Base-by-base conservation (phyloP, 2,888 invertebrate species). In the Leucoptera coffeella region DNA sequence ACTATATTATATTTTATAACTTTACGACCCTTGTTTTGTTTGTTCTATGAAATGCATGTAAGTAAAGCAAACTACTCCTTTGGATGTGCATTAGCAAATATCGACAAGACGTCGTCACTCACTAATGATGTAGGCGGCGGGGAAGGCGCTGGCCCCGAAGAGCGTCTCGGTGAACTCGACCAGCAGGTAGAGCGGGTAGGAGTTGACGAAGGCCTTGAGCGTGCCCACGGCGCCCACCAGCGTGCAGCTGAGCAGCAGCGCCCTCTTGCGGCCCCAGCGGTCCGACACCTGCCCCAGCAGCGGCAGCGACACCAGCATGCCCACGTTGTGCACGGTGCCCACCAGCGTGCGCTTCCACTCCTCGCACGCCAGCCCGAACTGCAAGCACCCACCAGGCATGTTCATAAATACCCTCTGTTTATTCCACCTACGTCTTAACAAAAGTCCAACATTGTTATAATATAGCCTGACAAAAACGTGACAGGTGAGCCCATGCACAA, bases 341-440 rank as follows among this genome's bases (percentile, higher is more conserved):
- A 85, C 80, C 41, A 86, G 48, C 0, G 85, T 77, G 29, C 86
- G 59, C 56, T 82, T 83, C 85, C 85, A 86, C 72, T 65, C 72
- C 31, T 78, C 74, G 19, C 72, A 72, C 6, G 65, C 64, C 35
- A 72, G 41, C 35, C 57, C 49, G 38, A 69, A 64, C 72, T 72
- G 54, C 0, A 51, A 52, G 13, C 17, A 17, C 9, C 6, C 17
- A 17, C n/a, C n/a, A n/a, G n/a, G n/a, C n/a, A n/a, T n/a, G n/a
- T n/a, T n/a, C n/a, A n/a, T n/a, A n/a, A n/a, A n/a, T n/a, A n/a
- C n/a, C n/a, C n/a, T n/a, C n/a, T n/a, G n/a, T n/a, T n/a, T n/a
- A n/a, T n/a, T n/a, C n/a, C n/a, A n/a, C n/a, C n/a, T n/a, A n/a
- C n/a, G n/a, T n/a, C n/a, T n/a, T n/a, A n/a, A n/a, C n/a, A n/a